Base-by-base conservation (phyloP, 2,113 vertebrate genomes). In the Syngnathoides biaculeatus region DNA sequence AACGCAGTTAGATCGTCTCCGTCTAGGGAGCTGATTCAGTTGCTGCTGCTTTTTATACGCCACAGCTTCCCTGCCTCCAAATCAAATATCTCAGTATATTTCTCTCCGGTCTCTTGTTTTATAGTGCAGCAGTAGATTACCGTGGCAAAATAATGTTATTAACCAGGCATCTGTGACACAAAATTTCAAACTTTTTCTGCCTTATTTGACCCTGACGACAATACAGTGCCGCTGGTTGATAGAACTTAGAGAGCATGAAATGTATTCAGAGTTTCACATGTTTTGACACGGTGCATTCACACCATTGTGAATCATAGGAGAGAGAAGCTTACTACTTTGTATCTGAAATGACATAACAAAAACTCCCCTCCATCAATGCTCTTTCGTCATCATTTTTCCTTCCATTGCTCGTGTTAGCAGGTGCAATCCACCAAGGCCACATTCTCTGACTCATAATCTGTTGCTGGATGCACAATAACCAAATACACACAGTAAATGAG, bases 201-300 rank as follows among this genome's bases (percentile, higher is more conserved):
- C 71, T 86, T 89, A 88, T 88, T 81, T 87, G 79, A 81, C 78
- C 79, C 52, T 38, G 35, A 72, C 24, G 78, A 88, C 80, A 81
- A 79, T 70, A 26, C 58, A 43, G 56, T n/a, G n/a, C n/a, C n/a
- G n/a, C 82, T 72, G 70, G 84, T 83, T 79, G 69, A 30, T 73
- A 78, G 68, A 84, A 87, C 85, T 84, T 74, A 88, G 69, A 86
- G 79, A 57, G 72, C 53, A 70, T 87, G 83, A 84, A 71, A 73
- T 13, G 15, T 15, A 6, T 47, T 1, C 77, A 75, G 84, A 77
- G 75, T 88, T 84, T 90, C 81, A 89, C 82, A 85, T 82, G 76
- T 83, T 86, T 80, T 86, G 83, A 87, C 87, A 81, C 72, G 69
- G 81, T 84, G 64, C 69, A 71, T 86, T 83, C 82, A 65, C 64